These are phyloP conservation scores for Drosophila niveifrons DNA, from an alignment of 2,888 invertebrate genomes.

Conservation along the genomic window DNA sequence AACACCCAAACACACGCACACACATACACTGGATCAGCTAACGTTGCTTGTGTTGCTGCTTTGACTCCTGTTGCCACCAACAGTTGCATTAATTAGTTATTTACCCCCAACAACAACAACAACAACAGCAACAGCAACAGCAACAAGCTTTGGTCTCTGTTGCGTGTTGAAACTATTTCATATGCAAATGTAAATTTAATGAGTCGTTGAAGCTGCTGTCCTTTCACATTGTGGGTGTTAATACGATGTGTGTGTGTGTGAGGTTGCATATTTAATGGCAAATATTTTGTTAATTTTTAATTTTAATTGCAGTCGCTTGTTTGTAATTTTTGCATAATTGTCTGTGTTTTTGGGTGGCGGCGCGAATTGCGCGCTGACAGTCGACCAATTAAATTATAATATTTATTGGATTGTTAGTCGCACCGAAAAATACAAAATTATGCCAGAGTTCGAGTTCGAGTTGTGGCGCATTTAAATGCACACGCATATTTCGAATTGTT, in stretches of 20 bases:
- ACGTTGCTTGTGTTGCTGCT: constrained; percentile 1
- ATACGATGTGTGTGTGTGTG: constrained; percentile 13
- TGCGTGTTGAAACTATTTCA: constrained; percentile 72
- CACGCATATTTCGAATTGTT: constrained; percentile 29
- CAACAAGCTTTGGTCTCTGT: constrained; percentile 17
- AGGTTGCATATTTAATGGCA: constrained; percentile 39
- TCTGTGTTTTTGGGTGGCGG: constrained; percentile 25
- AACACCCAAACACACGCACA: constrained; percentile 10
- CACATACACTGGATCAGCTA: constrained; percentile 42
- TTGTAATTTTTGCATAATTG: constrained; percentile 72
- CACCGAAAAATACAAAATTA: background rate
- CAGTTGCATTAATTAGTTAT: constrained; percentile 74
- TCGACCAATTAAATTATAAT: constrained; percentile 60
- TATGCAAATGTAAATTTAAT: constrained; percentile 80
- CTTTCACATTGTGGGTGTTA: constrained; percentile 37
- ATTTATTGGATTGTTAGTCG: constrained; percentile 50
- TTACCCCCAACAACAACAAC: constrained; percentile 5
- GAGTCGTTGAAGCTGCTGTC: constrained; percentile 66
- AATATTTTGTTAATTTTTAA: constrained; percentile 78
- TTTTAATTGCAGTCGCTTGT: constrained; percentile 78
- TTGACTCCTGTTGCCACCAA: constrained; percentile 45
- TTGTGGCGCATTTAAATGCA: constrained; percentile 18
- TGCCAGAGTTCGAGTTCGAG: background rate
- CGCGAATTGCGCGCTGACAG: constrained; percentile 32
- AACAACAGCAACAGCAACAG: too few species aligned